Evolutionary conservation across 2,888 invertebrate genomes (phyloP), one percentile per base, ranked within the genome.

Genomic region (Sminthurides aquaticus): DNA sequence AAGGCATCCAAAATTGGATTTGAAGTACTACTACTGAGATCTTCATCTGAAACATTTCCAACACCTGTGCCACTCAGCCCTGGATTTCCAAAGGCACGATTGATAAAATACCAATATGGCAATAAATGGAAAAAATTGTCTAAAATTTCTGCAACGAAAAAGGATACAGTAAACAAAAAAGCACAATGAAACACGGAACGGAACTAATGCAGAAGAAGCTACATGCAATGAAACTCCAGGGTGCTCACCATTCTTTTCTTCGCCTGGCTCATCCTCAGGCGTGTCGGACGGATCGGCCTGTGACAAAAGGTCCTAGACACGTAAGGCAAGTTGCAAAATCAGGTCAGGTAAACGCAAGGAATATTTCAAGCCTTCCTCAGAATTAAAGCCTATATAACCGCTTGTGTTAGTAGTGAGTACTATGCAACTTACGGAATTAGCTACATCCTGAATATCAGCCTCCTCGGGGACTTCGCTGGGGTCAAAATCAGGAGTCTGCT

Each of bases 401-500:
- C 58, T 58, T 34, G 11, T 20, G 55, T 24, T 18, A 55, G 55
- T 25, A 55, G 29, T n/a, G 5, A 29, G 22, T 57, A 29, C 29
- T 49, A 24, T 48, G 3, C 29, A 34, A 60, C 65, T 49, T 62
- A 67, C 67, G 52, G 67, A 61, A 54, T 59, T 65, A 24, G 57
- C 60, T 48, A 49, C 49, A 57, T 65, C 67, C 60, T 59, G 64
- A 58, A 64, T 52, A 27, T 59, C 64, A 54, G 58, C 57, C 29
- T 67, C 67, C 43, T 67, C 67, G 49, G 62, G 64, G 34, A 67
- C 67, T 65, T 67, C 82, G 82, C 69, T 81, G 82, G 69, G 68
- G 49, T 71, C 72, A 62, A 69, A 71, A 57, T 71, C 72, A 24
- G 64, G 28, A 22, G 57, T 73, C 71, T 72, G 68, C 77, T 78